Evolutionary conservation across 2,797 vertebrate species (phyloP), one percentile per base, ranked within the genome.

Genomic region (Sylvia borin): DNA sequence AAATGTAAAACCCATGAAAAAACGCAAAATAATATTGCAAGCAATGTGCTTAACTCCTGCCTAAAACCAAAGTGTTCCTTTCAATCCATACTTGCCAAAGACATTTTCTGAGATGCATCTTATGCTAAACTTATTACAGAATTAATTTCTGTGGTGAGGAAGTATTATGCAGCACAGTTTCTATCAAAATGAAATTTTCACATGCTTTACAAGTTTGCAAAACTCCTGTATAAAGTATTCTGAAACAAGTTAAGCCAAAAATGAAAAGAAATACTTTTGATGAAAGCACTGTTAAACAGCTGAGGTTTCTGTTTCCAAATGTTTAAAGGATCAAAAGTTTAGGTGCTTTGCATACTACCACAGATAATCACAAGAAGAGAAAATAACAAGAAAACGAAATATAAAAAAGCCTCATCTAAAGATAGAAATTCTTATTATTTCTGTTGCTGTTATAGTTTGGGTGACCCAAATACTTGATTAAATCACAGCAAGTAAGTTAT

Each of bases 401-500:
- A 48, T 27, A 1, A 50, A 95, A 94, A 75, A 91, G 20, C 5
- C 31, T 68, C 62, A 93, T 75, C 68, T 91, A 90, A 94, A 96
- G 75, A 96, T 61, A 97, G 88, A 91, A 88, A 91, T 62, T 12
- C n/a, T 87, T 90, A 94, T 88, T 94, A 86, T 95, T 93, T 95
- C 57, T 95, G 68, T 85, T 92, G 51, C 48, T 91, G 16, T 88
- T 96, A 62, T 54, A 90, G 78, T 90, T 36, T 81, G 82, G 92
- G 65, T 80, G 92, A 89, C 90, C 78, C 43, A 79, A 97, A 90
- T 91, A 80, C 80, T 93, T 96, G 93, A 95, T 96, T 97, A 95
- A 97, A 95, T 85, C 91, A 96, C 95, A 97, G 97, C 92, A 97
- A 93, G 88, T 96, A 91, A 96, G 67, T 91, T 91, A 94, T 10